These are phyloP conservation scores for Grapholita molesta DNA, from an alignment of 1,140 invertebrate genomes.

Conservation along the genomic window DNA sequence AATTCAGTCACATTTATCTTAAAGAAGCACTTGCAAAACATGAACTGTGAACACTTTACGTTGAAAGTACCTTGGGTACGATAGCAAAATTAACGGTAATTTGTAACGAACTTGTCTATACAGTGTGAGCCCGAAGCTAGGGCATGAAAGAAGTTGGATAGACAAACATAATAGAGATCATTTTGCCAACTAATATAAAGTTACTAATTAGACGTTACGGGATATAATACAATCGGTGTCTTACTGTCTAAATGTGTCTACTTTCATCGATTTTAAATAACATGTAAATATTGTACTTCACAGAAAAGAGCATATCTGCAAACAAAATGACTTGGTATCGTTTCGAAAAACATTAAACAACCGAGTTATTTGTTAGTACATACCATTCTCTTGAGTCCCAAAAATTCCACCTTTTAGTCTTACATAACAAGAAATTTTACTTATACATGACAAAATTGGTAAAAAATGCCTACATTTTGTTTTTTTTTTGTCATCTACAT, in stretches of 20 bases:
- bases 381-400: conserved; percentile 64
- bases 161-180: neutral
- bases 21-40: conserved; percentile 54
- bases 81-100: neutral
- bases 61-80: conserved; percentile 2
- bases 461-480: conserved; percentile 59
- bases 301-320: neutral
- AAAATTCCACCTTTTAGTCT: conserved; percentile 52
- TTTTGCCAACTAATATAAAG: neutral
- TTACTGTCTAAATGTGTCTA: neutral
- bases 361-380: conserved; percentile 23
- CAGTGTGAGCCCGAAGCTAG: neutral
- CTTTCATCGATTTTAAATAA: neutral
- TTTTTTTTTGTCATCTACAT: conserved; percentile 55
- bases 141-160: neutral
- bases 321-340: neutral
- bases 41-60: conserved; percentile 51
- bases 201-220: conserved; percentile 1
- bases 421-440: conserved; percentile 45
- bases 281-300: neutral
- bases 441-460: conserved; percentile 55
- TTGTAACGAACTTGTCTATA: neutral
- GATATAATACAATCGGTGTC: neutral
- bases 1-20: conserved; percentile 69
- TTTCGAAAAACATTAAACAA: neutral